phyloP scores from a whole-genome alignment of 2,888 invertebrate genomes.

The Lordiphosa fenestrarum region DNA sequence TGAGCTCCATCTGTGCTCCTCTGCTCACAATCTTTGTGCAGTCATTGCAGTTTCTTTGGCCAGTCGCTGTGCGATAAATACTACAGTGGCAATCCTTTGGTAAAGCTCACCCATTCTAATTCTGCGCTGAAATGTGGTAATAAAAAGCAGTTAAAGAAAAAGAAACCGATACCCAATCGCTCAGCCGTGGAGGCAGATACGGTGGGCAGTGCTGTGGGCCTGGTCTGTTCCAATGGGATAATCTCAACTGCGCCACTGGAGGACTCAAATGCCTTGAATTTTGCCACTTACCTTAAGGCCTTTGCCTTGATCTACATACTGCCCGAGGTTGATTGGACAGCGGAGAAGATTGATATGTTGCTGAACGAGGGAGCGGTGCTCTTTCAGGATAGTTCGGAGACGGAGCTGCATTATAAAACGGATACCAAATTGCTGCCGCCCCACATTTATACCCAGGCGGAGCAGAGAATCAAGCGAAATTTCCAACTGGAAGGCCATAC shows the following conservation, averaged over 20 bases:
- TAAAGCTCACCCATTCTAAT: not conserved
- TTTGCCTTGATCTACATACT: conserved; percentile 75
- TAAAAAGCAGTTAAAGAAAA: not conserved
- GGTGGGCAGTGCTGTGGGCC: conserved; percentile 25
- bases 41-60: conserved; percentile 8
- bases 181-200: conserved; percentile 19
- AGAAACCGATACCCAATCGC: conserved; percentile 1
- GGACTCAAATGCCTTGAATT: conserved; percentile 47
- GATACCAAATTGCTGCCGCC: conserved; percentile 7
- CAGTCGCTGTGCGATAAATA: not conserved
- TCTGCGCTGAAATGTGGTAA: conserved; percentile 6
- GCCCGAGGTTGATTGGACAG: conserved; percentile 74
- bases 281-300: conserved; percentile 67
- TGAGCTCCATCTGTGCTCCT: not conserved
- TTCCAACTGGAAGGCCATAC: conserved; percentile 66
- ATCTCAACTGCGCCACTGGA: conserved; percentile 8
- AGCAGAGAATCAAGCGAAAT: conserved; percentile 53
- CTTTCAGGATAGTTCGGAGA: conserved; percentile 25
- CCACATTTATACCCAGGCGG: conserved; percentile 40
- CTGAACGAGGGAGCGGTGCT: conserved; percentile 66
- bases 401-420: not conserved
- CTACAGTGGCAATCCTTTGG: not conserved
- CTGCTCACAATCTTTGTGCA: not conserved
- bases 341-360: conserved; percentile 63
- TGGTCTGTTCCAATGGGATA: conserved; percentile 22